Conservation (phyloP, 1,140 invertebrate species). For the Ectropis grisescens region DNA sequence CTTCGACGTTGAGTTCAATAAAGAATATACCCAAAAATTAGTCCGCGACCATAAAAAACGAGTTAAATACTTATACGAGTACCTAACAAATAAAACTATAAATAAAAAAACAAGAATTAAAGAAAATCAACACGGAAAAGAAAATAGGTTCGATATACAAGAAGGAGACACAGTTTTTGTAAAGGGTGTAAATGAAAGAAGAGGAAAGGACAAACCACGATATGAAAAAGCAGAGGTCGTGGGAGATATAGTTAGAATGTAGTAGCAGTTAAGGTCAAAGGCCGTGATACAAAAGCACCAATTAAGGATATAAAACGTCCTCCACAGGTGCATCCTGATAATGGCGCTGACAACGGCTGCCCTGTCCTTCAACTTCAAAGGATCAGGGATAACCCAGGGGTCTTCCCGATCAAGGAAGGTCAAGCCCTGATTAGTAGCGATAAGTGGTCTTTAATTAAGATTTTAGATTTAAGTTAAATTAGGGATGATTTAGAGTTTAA, state of each 20-base stretch:
- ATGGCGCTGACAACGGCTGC: slow-evolving; percentile 2
- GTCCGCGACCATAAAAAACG: slow-evolving; percentile 11
- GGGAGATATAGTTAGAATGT: slow-evolving; percentile 4
- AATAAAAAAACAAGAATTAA: not conserved
- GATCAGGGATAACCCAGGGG: slow-evolving; percentile 18
- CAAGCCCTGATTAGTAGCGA: slow-evolving; percentile 9
- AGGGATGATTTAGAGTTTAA: slow-evolving; percentile 9
- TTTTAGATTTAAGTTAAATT: slow-evolving; percentile 18
- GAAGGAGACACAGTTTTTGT: slow-evolving; percentile 7
- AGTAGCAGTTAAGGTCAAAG: slow-evolving; percentile 23
- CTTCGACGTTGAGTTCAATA: slow-evolving; percentile 9
- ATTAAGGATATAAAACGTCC: slow-evolving; percentile 16
- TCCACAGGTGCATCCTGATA: slow-evolving; percentile 15
- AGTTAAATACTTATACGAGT: slow-evolving; percentile 2
- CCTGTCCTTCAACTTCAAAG: slow-evolving; percentile 20
- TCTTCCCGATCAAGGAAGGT: slow-evolving; percentile 16
- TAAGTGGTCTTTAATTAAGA: slow-evolving; percentile 22
- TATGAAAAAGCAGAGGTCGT: slow-evolving; percentile 9
- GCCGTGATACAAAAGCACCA: slow-evolving; percentile 24
- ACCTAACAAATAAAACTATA: not conserved
- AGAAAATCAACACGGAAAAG: not conserved
- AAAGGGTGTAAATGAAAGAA: slow-evolving; percentile 10
- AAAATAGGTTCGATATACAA: slow-evolving; percentile 3
- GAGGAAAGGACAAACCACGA: slow-evolving; percentile 10
- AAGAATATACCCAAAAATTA: slow-evolving; percentile 9